Percentiles rank a stretch among this genome's conserved stretches.
phyloP scores from a whole-genome alignment of 2,797 vertebrate genomes.

The Molossus alvarezi region DNA sequence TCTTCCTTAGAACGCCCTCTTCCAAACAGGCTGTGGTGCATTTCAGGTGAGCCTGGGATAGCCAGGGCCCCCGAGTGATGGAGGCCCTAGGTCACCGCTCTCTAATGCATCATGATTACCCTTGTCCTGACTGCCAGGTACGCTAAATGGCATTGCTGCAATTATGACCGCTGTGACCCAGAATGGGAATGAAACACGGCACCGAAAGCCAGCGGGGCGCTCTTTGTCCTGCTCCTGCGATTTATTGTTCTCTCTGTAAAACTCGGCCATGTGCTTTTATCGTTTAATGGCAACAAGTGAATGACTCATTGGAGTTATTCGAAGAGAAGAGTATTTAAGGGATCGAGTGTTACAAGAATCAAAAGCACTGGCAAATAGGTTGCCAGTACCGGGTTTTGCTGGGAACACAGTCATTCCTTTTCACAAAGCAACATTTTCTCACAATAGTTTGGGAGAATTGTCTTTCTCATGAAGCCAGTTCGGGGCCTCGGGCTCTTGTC shows the following conservation, averaged over 20 bases:
- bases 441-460: not conserved
- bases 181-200: slow-evolving; percentile 5
- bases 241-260: not conserved
- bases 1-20: not conserved
- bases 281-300: slow-evolving; percentile 3
- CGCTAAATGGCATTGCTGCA: not conserved
- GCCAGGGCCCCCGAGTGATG: not conserved
- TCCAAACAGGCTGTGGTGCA: not conserved
- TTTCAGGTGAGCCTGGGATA: not conserved
- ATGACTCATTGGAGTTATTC: slow-evolving; percentile 30
- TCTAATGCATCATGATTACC: not conserved
- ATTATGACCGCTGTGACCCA: not conserved
- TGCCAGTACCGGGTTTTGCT: not conserved
- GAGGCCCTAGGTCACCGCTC: not conserved
- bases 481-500: not conserved
- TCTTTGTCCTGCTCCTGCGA: not conserved
- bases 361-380: not conserved
- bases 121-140: not conserved
- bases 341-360: not conserved
- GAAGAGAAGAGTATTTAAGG: slow-evolving; percentile 33
- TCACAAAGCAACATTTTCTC: not conserved
- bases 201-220: not conserved
- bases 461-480: not conserved
- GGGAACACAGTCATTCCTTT: not conserved
- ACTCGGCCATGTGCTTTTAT: not conserved